Evolutionary conservation across 2,113 vertebrate species (phyloP).

Genomic region (Lichenostomus cassidix): DNA sequence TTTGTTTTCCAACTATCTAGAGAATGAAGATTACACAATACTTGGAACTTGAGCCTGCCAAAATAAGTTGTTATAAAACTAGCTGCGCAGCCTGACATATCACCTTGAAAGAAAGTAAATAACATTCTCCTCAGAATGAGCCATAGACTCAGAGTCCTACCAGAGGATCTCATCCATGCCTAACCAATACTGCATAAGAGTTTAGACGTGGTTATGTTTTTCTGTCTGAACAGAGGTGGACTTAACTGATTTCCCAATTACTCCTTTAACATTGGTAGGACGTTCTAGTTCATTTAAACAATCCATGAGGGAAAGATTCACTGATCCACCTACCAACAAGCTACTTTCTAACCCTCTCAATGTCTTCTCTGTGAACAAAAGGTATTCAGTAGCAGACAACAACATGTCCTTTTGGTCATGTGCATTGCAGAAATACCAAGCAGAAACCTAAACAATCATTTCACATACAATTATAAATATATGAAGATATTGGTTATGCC

Average conservation of each 20-base stretch:
- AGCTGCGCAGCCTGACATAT: background rate
- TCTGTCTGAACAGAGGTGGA: background rate
- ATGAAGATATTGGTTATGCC: background rate
- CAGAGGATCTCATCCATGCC: background rate
- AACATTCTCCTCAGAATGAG: background rate
- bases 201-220: background rate
- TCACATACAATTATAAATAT: background rate
- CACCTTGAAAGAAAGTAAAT: background rate
- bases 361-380: background rate
- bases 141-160: background rate
- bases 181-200: background rate
- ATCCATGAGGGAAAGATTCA: background rate
- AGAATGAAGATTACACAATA: constrained; percentile 40
- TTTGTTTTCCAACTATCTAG: background rate
- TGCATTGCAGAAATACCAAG: background rate
- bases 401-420: background rate
- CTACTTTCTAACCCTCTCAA: background rate
- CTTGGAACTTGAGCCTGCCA: constrained; percentile 8
- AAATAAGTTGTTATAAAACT: constrained; percentile 35
- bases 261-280: background rate
- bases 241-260: background rate
- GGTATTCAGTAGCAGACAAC: background rate
- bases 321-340: background rate
- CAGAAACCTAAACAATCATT: background rate
- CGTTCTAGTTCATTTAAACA: background rate